Base-by-base conservation (phyloP, 2,888 invertebrate genomes). In the Blastobasis adustella region DNA sequence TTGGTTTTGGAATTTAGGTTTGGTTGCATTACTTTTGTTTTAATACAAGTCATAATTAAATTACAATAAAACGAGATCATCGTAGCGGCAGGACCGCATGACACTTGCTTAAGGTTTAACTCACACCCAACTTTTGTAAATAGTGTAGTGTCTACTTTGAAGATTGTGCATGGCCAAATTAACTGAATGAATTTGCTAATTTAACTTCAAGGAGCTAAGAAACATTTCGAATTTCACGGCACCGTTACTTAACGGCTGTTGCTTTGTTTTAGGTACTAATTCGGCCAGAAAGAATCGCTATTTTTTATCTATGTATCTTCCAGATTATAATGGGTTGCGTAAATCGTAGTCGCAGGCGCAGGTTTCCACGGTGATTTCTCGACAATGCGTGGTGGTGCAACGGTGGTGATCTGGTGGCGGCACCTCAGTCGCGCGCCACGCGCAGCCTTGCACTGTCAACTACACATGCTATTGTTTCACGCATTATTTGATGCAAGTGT, bases 321-420 rank as follows among this genome's bases (percentile, higher is more conserved):
- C 73, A 71, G 70, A 73, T 71, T 69, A 80, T 75, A 80, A 81
- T 80, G 68, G 80, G 65, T 87, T 87, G 84, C 86, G 85, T 78
- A 86, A 87, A 82, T 65, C 62, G 23, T 23, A 23, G 23, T 23
- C 69, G 67, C 62, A 66, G 71, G 73, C 65, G 65, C 66, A 66
- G 70, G 81, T 82, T 87, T 81, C 84, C 84, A 85, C 86, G 84
- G 79, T 74, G 65, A 66, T 79, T 66, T 74, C 74, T 79, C 71
- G 78, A 85, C 85, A 86, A 82, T 84, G 81, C 71, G 70, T 73
- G 72, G 75, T 81, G 81, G 82, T 84, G 86, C 79, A 85, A 85
- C 82, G 76, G 77, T 75, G 78, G 73, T 72, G 68, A 65, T 69
- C 67, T 65, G 67, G 66, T 61, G 65, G 63, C 66, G 66, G 66